Conservation (phyloP, 2,797 vertebrate genomes). For the Bradypodion ventrale region DNA sequence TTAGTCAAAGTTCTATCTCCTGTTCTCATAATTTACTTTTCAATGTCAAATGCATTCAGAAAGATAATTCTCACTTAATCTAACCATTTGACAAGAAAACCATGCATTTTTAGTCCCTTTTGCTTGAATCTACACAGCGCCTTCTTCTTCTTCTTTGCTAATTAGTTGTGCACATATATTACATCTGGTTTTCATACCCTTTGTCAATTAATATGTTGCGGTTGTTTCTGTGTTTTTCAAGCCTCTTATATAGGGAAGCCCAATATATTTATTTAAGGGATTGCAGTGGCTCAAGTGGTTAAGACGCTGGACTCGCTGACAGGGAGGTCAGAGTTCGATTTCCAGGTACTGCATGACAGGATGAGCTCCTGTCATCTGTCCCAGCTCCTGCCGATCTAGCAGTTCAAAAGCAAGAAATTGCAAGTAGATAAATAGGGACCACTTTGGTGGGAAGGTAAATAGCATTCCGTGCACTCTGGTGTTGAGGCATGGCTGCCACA, state of each 20-base stretch:
- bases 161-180: neutral
- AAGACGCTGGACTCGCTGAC: too few relatives aligned
- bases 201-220: neutral
- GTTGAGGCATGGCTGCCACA: too few relatives aligned
- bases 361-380: too few relatives aligned
- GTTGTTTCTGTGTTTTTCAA: constrained; percentile 37
- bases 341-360: too few relatives aligned
- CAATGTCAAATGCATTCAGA: constrained; percentile 19
- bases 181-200: neutral
- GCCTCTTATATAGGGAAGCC: neutral
- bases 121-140: constrained; percentile 34
- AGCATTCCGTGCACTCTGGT: too few relatives aligned
- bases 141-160: constrained; percentile 11
- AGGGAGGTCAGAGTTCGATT: too few relatives aligned
- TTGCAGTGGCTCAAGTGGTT: too few relatives aligned
- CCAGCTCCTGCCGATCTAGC: too few relatives aligned
- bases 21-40: constrained; percentile 33
- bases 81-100: neutral
- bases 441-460: too few relatives aligned
- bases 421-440: too few relatives aligned
- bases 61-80: neutral
- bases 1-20: neutral
- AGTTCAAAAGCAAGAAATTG: too few relatives aligned
- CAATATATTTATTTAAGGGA: neutral
- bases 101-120: constrained; percentile 22